Base-by-base conservation (phyloP, 2,797 vertebrate species). In the Remorina albescens region DNA sequence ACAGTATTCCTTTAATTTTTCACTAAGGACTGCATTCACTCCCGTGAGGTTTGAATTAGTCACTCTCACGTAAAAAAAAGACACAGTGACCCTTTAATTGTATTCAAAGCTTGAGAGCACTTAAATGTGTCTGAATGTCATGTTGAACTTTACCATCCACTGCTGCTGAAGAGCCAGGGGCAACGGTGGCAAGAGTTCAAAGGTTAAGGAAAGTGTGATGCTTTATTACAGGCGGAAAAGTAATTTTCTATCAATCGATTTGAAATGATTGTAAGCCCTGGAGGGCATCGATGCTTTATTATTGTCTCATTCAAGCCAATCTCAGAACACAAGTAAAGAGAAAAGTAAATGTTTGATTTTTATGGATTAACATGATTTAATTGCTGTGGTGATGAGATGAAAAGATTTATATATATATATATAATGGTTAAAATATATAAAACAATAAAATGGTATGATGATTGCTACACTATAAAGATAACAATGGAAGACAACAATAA, bases 191-290 rank as follows among this genome's bases (percentile, higher is more conserved):
- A 84, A 59, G 66, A 91, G 90, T 91, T 92, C 91, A 94, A 90
- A 92, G 93, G 93, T 92, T 78, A 92, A 73, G 56, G 41, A 84
- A 90, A 92, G 91, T 93, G 90, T 69, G 64, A 74, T 36, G 74
- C 83, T 88, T 93, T 91, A 91, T 91, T 87, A 88, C 78, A 7
- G 71, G 74, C 18, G 75, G 60, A 80, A 71, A 93, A 87, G 85
- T 88, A 61, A 92, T 93, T 92, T 91, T 90, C 89, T 88, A 90
- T 93, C 87, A 85, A 84, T 94, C 86, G 91, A 94, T 94, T 91
- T 82, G 67, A 87, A 90, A 91, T 87, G 88, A 90, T 91, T 77
- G 82, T 79, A 74, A 74, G 55, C 56, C 82, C 88, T 19, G 41
- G 21, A 76, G 86, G 91, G 71, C 74, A 64, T 75, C 36, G 6